Evolutionary conservation across 2,113 vertebrate genomes (phyloP).

Genomic region (Conger conger): DNA sequence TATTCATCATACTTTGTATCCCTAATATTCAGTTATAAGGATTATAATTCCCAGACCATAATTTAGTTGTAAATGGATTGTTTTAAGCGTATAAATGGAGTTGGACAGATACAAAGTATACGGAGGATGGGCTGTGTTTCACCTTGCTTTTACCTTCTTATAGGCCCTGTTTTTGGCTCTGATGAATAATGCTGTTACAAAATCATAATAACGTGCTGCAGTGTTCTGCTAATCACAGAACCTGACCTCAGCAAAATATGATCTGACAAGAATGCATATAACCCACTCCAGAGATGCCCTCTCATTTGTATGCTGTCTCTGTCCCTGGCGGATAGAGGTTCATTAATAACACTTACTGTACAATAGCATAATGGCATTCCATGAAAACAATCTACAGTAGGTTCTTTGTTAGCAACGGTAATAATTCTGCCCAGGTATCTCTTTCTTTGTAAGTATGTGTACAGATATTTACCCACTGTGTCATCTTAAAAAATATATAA

Average conservation of each 20-base stretch:
- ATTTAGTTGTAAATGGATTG: neutral
- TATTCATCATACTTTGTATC: neutral
- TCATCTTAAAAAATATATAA: neutral
- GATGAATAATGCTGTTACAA: neutral
- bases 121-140: neutral
- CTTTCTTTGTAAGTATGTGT: neutral
- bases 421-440: neutral
- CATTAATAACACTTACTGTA: neutral
- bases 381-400: slow-evolving; percentile 3
- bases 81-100: neutral
- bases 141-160: neutral
- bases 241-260: neutral
- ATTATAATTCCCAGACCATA: neutral
- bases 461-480: neutral
- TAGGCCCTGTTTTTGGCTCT: neutral
- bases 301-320: neutral
- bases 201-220: neutral
- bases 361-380: neutral
- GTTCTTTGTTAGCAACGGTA: neutral
- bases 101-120: neutral
- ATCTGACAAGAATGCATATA: slow-evolving; percentile 13
- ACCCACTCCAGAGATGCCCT: slow-evolving; percentile 26
- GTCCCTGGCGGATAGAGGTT: neutral
- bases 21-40: neutral
- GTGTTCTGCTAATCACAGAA: neutral